Base-by-base conservation (phyloP, 2,888 invertebrate species). In the Hirtodrosophila histrioides region DNA sequence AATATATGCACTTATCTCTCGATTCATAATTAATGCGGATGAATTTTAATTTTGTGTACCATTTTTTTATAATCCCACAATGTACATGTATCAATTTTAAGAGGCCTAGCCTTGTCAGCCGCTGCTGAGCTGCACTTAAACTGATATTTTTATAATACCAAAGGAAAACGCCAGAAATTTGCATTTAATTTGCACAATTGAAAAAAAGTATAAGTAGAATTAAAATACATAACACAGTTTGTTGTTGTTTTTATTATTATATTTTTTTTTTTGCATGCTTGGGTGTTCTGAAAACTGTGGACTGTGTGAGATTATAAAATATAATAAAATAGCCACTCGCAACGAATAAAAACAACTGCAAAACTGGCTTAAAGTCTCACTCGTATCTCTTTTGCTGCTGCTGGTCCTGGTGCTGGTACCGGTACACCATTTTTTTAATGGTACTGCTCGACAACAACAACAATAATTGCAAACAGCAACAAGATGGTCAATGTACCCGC, bases 401-500 rank as follows among this genome's bases (percentile, higher is more conserved):
- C 31, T 8, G 3, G 9, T 31, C n/a, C n/a, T n/a, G n/a, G n/a
- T n/a, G n/a, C 31, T 31, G 27, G 27, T 31, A 7, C 31, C 31
- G 3, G 9, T 31, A 7, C 9, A 3, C 31, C 74, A 58, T 41
- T 6, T 36, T 35, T 68, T 56, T 49, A 51, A 44, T 63, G 35
- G 17, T 29, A 31, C n/a, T 17, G 49, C 43, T 36, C 29, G 43
- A 41, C 60, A 70, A 53, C 45, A 61, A 50, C 61, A 61, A 48
- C 62, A 82, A 57, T 50, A 53, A 64, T 58, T 58, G 57, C 56
- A 48, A 69, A 73, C 69, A 69, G 66, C 70, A 83, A 88, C 81
- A 84, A 88, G 84, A 84, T 84, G 84, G 84, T 84, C 84, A 88
- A 86, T 75, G 86, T 77, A 77, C 71, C 72, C 77, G 48, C 64